These are phyloP conservation scores for Drosophila mayri DNA, from an alignment of 1,140 invertebrate species.

Conservation along the genomic window DNA sequence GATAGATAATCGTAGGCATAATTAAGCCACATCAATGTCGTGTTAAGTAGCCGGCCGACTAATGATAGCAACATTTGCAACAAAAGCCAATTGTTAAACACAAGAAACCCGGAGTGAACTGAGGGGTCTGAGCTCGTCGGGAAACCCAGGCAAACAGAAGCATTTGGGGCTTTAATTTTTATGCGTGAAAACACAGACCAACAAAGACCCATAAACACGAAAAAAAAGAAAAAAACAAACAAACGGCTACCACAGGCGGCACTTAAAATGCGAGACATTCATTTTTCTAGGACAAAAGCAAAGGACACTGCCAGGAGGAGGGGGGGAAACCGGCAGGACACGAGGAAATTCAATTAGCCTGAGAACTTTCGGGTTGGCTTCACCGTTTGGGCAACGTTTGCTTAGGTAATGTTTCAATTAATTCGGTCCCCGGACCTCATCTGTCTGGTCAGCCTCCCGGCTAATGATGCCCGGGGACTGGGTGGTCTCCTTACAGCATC, in stretches of 20 bases:
- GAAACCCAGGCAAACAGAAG: constrained; percentile 50
- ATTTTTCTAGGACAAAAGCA: constrained; percentile 65
- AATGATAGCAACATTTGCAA: constrained; percentile 79
- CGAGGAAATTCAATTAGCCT: constrained; percentile 81
- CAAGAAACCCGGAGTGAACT: background rate
- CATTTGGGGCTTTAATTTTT: constrained; percentile 74
- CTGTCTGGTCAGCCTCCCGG: constrained; percentile 9
- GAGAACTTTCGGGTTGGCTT: constrained; percentile 47
- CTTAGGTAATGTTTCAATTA: constrained; percentile 84
- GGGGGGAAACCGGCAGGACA: constrained; percentile 44
- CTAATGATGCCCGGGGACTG: constrained; percentile 62
- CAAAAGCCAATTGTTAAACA: constrained; percentile 73
- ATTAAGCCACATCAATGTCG: constrained; percentile 82
- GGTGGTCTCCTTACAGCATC: constrained; percentile 35
- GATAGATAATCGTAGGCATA: constrained; percentile 62
- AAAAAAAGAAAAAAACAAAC: constrained; percentile 7
- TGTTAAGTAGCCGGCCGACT: constrained; percentile 80
- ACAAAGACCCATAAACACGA: constrained; percentile 40
- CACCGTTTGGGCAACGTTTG: constrained; percentile 62
- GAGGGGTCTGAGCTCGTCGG: background rate
- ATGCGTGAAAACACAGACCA: constrained; percentile 77
- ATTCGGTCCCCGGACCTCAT: constrained; percentile 54
- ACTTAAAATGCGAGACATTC: constrained; percentile 81
- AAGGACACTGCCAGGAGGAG: background rate
- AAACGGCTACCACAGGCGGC: constrained; percentile 45